These are phyloP conservation scores for Paramisgurnus dabryanus DNA, from an alignment of 2,113 vertebrate species.

Conservation along the genomic window DNA sequence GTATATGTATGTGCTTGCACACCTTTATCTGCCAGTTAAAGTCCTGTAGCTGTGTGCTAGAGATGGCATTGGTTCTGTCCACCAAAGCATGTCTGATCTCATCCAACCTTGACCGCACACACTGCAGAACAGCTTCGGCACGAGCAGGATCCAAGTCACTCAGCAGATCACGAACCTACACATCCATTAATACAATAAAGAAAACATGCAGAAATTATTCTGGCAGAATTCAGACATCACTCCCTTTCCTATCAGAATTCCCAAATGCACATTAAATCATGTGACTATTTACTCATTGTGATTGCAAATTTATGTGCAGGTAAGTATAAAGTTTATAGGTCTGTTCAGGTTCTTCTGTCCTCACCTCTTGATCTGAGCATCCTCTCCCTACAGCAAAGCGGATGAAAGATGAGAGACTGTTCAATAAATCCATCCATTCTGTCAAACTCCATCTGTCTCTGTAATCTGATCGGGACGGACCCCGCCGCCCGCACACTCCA, in stretches of 20 bases:
- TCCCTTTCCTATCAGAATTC: no score
- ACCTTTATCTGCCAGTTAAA: slow-evolving; percentile 99
- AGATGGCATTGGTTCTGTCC: slow-evolving; percentile 81
- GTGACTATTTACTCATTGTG: no score
- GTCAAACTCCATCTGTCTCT: slow-evolving; percentile 76
- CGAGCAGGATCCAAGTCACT: slow-evolving; percentile 69
- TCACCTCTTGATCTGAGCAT: slow-evolving; percentile 82
- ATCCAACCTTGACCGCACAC: slow-evolving; percentile 81
- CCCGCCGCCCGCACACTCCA: slow-evolving; percentile 82
- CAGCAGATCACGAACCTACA: slow-evolving; percentile 77
- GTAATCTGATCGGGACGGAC: slow-evolving; percentile 79
- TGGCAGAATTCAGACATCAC: background rate
- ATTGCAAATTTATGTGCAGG: background rate
- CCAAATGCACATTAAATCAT: background rate
- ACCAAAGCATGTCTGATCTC: slow-evolving; percentile 83
- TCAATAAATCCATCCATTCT: slow-evolving; percentile 82
- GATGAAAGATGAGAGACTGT: slow-evolving; percentile 72
- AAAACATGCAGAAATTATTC: background rate
- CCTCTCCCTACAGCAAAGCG: slow-evolving; percentile 75
- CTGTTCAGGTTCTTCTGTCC: background rate
- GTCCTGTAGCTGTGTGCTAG: slow-evolving; percentile 85
- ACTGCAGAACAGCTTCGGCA: slow-evolving; percentile 75
- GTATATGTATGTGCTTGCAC: background rate
- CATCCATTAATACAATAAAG: slow-evolving; percentile 48
- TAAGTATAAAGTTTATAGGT: background rate